These are phyloP conservation scores for Fregetta grallaria DNA, from an alignment of 2,113 vertebrate genomes.

Conservation along the genomic window DNA sequence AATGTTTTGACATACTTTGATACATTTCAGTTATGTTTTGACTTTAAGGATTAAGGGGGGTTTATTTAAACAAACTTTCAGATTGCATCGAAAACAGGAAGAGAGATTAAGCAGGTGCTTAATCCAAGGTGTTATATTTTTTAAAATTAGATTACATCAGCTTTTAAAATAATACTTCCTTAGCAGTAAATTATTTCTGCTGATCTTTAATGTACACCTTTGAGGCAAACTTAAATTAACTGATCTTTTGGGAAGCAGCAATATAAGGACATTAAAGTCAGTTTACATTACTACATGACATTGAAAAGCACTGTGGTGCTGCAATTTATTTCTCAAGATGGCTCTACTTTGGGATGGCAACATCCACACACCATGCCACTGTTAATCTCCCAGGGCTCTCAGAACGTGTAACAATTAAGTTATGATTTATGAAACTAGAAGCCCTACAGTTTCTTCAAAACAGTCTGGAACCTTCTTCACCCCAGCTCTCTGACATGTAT, in stretches of 20 bases:
- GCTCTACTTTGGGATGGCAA: neutral
- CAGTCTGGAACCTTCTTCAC: neutral
- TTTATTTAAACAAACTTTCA: slow-evolving; percentile 37
- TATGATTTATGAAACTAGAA: neutral
- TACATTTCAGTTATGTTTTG: neutral
- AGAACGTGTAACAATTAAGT: neutral
- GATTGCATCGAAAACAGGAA: slow-evolving; percentile 4
- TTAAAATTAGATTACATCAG: neutral
- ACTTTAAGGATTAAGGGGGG: neutral
- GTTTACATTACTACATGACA: neutral
- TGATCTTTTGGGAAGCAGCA: neutral
- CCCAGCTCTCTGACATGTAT: neutral
- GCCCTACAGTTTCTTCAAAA: neutral
- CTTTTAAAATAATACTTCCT: neutral
- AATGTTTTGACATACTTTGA: neutral
- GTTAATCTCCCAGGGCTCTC: neutral
- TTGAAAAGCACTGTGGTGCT: neutral
- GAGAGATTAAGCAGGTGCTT: neutral
- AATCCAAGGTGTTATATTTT: neutral
- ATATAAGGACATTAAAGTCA: neutral
- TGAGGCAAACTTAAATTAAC: neutral
- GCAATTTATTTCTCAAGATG: neutral
- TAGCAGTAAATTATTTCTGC: neutral
- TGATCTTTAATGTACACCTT: neutral
- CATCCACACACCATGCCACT: neutral